Evolutionary conservation across 1,140 invertebrate species (phyloP).

Genomic region (Solenopsis fugax): DNA sequence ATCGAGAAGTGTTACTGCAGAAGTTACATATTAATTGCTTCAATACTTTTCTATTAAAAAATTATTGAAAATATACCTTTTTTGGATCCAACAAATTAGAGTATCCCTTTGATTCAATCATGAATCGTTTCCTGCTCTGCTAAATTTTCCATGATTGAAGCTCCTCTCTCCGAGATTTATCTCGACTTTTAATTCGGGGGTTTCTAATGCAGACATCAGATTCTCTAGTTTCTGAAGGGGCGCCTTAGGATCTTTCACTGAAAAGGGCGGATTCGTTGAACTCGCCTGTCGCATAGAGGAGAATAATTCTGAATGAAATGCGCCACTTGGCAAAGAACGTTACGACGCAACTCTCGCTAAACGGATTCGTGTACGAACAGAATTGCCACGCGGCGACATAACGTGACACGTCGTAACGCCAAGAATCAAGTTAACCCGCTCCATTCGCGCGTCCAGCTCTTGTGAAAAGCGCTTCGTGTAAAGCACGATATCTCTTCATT

Average conservation of each 20-base stretch:
- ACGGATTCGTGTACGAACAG: constrained; percentile 45
- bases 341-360: neutral
- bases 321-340: constrained; percentile 63
- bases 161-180: neutral
- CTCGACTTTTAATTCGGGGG: neutral
- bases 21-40: no score
- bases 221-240: neutral
- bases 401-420: constrained; percentile 46
- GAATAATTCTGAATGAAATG: constrained; percentile 69
- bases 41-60: no score
- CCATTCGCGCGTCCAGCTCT: neutral
- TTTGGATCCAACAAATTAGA: no score
- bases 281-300: neutral
- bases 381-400: constrained; percentile 31
- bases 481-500: neutral
- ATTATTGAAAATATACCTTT: no score
- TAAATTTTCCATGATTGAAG: neutral
- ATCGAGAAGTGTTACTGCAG: no score
- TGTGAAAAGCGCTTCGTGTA: constrained; percentile 4
- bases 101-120: neutral
- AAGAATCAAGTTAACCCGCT: constrained; percentile 42
- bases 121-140: neutral
- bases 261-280: constrained; percentile 20
- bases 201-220: neutral
- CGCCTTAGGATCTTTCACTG: neutral